phyloP scores from a whole-genome alignment of 2,888 invertebrate genomes.

The Ceraclea dissimilis region DNA sequence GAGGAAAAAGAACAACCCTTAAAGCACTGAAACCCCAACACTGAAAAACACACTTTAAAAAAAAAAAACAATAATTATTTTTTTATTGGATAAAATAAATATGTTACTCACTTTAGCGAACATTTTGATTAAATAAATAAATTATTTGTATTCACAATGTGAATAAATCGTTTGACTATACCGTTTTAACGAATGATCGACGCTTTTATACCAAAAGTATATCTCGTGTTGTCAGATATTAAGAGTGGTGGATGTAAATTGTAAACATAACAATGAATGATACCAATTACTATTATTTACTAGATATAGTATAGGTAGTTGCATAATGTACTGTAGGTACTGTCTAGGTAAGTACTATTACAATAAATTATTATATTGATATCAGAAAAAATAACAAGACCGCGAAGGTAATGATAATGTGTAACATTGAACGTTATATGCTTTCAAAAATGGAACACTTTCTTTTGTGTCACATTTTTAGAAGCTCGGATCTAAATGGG shows the following conservation, averaged over 20 bases:
- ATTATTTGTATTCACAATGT: slow-evolving; percentile 13
- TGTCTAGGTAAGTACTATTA: too few relatives aligned
- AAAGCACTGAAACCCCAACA: background rate
- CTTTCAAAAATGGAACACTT: too few relatives aligned
- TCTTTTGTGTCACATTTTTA: too few relatives aligned
- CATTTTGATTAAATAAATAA: slow-evolving; percentile 14
- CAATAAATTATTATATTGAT: too few relatives aligned
- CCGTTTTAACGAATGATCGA: slow-evolving; percentile 5
- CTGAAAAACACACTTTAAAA: background rate
- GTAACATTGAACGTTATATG: too few relatives aligned
- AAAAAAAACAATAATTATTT: background rate
- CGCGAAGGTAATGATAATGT: too few relatives aligned
- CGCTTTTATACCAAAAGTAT: slow-evolving; percentile 23
- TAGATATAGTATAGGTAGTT: too few relatives aligned
- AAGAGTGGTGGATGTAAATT: slow-evolving; percentile 6
- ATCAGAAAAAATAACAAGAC: too few relatives aligned
- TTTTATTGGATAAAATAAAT: background rate
- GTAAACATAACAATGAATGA: background rate
- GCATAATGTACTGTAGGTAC: too few relatives aligned
- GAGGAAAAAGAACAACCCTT: background rate
- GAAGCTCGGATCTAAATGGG: too few relatives aligned
- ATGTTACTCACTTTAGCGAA: slow-evolving; percentile 22
- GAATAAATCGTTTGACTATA: slow-evolving; percentile 20
- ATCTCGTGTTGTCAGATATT: slow-evolving; percentile 1
- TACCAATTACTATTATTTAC: background rate